Base-by-base conservation (phyloP, 2,113 vertebrate genomes). In the Gymnobelideus leadbeateri region DNA sequence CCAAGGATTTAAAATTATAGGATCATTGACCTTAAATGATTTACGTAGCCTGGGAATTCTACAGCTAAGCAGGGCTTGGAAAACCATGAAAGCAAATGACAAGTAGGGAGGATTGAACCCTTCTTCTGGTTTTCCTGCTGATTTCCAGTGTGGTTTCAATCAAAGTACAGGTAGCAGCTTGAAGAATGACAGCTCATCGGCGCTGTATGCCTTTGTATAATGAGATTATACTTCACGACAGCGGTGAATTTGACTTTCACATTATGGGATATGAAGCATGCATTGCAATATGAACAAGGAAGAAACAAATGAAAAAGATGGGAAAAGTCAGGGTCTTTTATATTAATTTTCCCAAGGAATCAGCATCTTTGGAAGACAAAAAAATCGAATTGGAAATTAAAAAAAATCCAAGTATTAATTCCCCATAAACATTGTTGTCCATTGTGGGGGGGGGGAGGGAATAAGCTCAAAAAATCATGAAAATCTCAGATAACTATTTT, bases 401-500 rank as follows among this genome's bases (percentile, higher is more conserved):
- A 37, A 84, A 84, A 84, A 97, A 97, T 95, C 94, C 91, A 96
- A 98, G 46, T 46, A 19, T 95, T 57, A 95, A 96, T 94, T 49
- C 97, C 96, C 97, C 91, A 96, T 97, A 95, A 95, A 94, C 92
- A 95, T 95, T 95, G 93, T 96, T 95, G 93, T 91, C 49, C 94
- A 61, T 3, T 14, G 55, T 89, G 37, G 91, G 92, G 93, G 93
- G 92, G 43, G 93, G 95, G 57, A 46, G 54, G 57, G 91, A 98
- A 96, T 96, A 97, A 96, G 49, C 61, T 94, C 96, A 97, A 98
- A 97, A 97, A 19, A 96, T 91, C 96, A 93, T 7, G 95, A 94
- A 95, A 98, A 96, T 89, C 98, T 96, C 94, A 96, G 61, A 96
- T 97, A 97, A 96, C 94, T 96, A 96, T 98, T 98, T 99, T 98